Evolutionary conservation across 2,888 invertebrate genomes (phyloP), one percentile per base, ranked within the genome.

Genomic region (Synergus itoensis): DNA sequence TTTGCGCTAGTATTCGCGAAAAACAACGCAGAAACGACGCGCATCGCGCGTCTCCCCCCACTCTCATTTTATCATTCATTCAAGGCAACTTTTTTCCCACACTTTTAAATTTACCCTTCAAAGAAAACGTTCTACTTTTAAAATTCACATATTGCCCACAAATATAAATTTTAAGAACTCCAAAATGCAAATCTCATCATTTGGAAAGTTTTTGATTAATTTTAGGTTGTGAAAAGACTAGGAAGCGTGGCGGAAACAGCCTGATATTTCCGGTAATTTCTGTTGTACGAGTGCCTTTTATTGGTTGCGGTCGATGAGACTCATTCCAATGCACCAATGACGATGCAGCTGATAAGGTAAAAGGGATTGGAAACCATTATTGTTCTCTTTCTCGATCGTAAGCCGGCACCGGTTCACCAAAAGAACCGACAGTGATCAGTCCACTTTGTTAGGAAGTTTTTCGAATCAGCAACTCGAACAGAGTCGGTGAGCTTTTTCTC

Each of bases 391-490:
- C 84, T 83, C 84, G 84, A 83, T 84, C 84, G 80, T 82, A 88
- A 88, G 88, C 88, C 88, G 88, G 88, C 86, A 87, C 86, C 88
- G 73, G 73, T 86, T 87, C 84, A 84, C 84, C 86, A 83, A 82
- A 85, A 81, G 84, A 81, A 85, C 84, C 80, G 83, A 81, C 80
- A 77, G 82, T 83, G 60, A 77, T 21, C 64, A 76, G 78, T 75
- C 36, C 73, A 36, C 48, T 73, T 73, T 73, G 28, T 73, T 73
- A 73, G 40, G n/a, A 48, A 73, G 36, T 40, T 73, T 73, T 73
- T 73, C 53, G 36, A 36, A 73, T 53, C 36, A 48, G 28, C 14
- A 21, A 36, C n/a, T 48, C 48, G 41, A 18, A 16, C 67, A 80
- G 67, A 79, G 67, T 73, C 67, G 43, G 62, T 77, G 77, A 79